Conservation (phyloP, 1,140 invertebrate species). For the Paraescarpia echinospica region DNA sequence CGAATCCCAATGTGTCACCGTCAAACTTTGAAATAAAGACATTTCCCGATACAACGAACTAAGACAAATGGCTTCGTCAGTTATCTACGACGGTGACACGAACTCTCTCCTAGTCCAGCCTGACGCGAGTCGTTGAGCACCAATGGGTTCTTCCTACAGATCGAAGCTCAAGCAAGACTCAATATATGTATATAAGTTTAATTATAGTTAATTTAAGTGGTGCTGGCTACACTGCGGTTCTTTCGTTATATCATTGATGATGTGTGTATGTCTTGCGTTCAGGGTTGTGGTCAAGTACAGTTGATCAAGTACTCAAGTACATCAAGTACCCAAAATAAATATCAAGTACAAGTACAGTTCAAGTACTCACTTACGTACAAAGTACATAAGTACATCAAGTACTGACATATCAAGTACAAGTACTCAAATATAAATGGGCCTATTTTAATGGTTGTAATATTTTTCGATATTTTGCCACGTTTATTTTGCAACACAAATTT, state of each 20-base stretch:
- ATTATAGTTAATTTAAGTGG: neutral
- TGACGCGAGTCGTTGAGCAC: neutral
- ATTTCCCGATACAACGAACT: neutral
- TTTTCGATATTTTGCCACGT: too few relatives aligned
- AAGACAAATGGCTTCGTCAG: neutral
- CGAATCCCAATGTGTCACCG: neutral
- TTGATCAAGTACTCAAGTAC: too few relatives aligned
- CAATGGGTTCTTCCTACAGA: neutral
- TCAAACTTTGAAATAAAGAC: neutral
- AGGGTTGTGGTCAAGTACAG: too few relatives aligned
- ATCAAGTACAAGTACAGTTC: too few relatives aligned
- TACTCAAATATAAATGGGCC: too few relatives aligned
- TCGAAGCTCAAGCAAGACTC: neutral
- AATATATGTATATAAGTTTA: neutral
- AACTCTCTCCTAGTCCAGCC: neutral
- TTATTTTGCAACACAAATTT: too few relatives aligned
- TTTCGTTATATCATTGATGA: neutral
- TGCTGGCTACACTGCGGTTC: neutral
- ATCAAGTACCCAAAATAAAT: too few relatives aligned
- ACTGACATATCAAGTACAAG: too few relatives aligned
- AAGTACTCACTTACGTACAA: too few relatives aligned
- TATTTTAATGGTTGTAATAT: too few relatives aligned
- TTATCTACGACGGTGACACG: neutral
- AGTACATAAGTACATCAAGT: too few relatives aligned
- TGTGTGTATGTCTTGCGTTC: neutral